Percentiles rank a stretch among this genome's conserved stretches.
Evolutionary conservation across 2,797 vertebrate species (phyloP).

Genomic region (Hoplostethus mediterraneus): DNA sequence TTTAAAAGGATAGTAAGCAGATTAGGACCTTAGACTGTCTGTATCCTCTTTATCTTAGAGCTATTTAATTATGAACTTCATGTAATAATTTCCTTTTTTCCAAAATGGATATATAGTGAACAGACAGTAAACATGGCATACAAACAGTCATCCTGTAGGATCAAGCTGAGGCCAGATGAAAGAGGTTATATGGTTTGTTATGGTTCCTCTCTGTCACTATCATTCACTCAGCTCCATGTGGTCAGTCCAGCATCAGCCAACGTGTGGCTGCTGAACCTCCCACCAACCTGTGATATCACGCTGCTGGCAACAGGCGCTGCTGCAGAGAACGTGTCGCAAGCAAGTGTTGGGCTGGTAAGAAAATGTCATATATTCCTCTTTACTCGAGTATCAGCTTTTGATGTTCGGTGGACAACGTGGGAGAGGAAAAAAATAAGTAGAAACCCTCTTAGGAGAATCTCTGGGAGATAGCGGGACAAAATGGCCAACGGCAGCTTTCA

Average conservation of each 20-base stretch:
- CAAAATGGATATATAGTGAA: too few species aligned
- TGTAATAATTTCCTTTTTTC: too few species aligned
- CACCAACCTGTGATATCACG: slow-evolving; percentile 14
- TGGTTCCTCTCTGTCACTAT: not conserved
- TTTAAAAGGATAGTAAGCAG: too few species aligned
- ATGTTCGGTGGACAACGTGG: slow-evolving; percentile 17
- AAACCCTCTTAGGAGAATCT: slow-evolving; percentile 3
- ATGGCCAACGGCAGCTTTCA: not conserved
- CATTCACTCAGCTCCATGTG: too few species aligned
- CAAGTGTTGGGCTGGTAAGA: too few species aligned
- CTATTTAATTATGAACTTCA: too few species aligned
- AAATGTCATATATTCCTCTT: too few species aligned
- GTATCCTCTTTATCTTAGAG: too few species aligned
- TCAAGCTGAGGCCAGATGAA: not conserved
- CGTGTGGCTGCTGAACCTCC: not conserved
- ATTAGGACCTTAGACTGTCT: too few species aligned
- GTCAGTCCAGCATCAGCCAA: not conserved
- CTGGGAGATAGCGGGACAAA: not conserved
- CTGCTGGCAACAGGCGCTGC: not conserved
- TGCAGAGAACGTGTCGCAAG: not conserved
- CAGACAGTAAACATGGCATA: not conserved
- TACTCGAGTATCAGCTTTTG: slow-evolving; percentile 10
- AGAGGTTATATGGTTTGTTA: not conserved
- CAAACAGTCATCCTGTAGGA: not conserved
- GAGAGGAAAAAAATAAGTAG: not conserved